phyloP scores from a whole-genome alignment of 2,888 invertebrate species.

The Tetragonisca angustula region DNA sequence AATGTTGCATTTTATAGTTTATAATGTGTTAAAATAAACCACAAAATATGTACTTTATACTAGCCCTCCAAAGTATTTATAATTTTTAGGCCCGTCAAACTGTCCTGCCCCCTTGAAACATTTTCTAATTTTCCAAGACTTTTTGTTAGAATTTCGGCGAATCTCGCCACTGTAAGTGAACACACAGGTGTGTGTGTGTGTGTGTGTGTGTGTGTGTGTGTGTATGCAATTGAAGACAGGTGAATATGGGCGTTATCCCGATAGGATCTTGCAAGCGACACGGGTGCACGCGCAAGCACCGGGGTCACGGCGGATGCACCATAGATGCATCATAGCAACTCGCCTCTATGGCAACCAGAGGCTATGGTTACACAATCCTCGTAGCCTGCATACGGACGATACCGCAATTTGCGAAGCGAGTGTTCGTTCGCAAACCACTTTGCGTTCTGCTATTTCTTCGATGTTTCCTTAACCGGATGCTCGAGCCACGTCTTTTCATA shows the following conservation, averaged over 20 bases:
- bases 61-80: too few relatives aligned
- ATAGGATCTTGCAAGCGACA: slow-evolving; percentile 44
- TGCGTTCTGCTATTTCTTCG: slow-evolving; percentile 7
- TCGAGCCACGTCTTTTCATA: slow-evolving; percentile 35
- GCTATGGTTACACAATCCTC: slow-evolving; percentile 49
- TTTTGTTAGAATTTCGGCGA: too few relatives aligned
- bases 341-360: slow-evolving; percentile 43
- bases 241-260: slow-evolving; percentile 36
- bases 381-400: slow-evolving; percentile 41
- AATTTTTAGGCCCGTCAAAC: too few relatives aligned
- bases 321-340: slow-evolving; percentile 58
- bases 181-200: background rate
- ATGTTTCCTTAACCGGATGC: slow-evolving; percentile 40
- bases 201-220: background rate
- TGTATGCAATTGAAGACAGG: slow-evolving; percentile 39
- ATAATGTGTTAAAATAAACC: too few relatives aligned
- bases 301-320: slow-evolving; percentile 76
- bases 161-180: too few relatives aligned
- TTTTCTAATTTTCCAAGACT: too few relatives aligned
- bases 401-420: slow-evolving; percentile 43
- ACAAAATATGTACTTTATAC: too few relatives aligned
- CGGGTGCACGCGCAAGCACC: slow-evolving; percentile 61
- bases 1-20: too few relatives aligned
- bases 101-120: too few relatives aligned
- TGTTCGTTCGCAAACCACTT: background rate